Evolutionary conservation across 2,797 vertebrate species (phyloP).

Genomic region (Arctocebus calabarensis): DNA sequence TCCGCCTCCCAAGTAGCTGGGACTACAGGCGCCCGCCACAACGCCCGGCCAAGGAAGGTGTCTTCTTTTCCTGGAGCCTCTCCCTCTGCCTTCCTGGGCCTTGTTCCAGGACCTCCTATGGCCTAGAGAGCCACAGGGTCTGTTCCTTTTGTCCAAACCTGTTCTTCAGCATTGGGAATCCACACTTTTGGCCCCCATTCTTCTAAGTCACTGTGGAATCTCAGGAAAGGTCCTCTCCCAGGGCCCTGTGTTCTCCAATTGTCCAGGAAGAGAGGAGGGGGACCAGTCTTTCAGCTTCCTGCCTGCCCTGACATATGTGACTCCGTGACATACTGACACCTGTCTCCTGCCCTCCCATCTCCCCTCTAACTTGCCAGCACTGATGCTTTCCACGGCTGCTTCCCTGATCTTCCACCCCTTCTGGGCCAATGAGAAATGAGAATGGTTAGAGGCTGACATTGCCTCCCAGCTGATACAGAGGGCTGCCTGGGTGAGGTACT

Average conservation of each 20-base stretch:
- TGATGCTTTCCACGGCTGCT: background rate
- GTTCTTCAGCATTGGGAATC: background rate
- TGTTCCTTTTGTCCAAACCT: background rate
- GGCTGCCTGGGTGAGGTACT: background rate
- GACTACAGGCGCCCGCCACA: too few species aligned
- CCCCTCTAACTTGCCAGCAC: background rate
- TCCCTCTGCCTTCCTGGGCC: background rate
- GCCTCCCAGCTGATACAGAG: background rate
- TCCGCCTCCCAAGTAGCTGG: too few species aligned
- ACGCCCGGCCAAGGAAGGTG: too few species aligned
- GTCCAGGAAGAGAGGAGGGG: background rate
- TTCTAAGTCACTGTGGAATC: background rate
- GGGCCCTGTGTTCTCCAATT: background rate
- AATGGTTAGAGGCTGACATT: background rate
- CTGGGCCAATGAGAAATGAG: background rate
- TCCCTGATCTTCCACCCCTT: background rate
- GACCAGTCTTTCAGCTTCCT: background rate
- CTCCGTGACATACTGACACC: background rate
- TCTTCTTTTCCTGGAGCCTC: background rate
- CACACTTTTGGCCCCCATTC: background rate
- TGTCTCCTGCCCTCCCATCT: background rate
- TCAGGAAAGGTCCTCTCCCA: background rate
- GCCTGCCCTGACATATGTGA: background rate
- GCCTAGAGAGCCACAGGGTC: background rate
- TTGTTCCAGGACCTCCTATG: background rate